Percentiles rank a stretch among this genome's conserved stretches.
Conservation (phyloP, 1,140 invertebrate genomes). For the Aphidius ervi region DNA sequence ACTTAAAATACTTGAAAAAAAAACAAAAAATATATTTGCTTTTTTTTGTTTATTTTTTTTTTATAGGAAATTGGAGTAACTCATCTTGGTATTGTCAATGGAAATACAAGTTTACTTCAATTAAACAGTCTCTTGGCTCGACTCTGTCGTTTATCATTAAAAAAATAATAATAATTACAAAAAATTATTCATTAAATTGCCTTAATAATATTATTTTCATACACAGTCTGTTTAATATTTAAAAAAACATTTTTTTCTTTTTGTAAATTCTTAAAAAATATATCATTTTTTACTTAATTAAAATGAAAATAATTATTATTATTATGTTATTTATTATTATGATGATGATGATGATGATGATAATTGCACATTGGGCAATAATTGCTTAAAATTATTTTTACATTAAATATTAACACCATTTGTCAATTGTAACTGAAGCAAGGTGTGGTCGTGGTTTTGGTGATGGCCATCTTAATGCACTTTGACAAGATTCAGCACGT, state of each 20-base stretch:
- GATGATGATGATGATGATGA: too few relatives aligned
- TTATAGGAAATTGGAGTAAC: slow-evolving; percentile 85
- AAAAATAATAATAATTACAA: slow-evolving; percentile 19
- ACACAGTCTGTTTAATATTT: too few relatives aligned
- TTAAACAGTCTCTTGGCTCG: slow-evolving; percentile 82
- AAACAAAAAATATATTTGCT: neutral
- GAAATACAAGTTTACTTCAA: slow-evolving; percentile 82
- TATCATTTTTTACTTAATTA: too few relatives aligned
- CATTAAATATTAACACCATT: slow-evolving; percentile 42
- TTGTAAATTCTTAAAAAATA: too few relatives aligned
- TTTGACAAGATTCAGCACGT: slow-evolving; percentile 51
- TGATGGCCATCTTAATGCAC: slow-evolving; percentile 48
- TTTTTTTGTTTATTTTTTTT: slow-evolving; percentile 26
- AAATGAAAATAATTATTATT: too few relatives aligned
- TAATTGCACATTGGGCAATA: neutral
- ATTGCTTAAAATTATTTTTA: neutral
- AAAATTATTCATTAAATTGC: neutral
- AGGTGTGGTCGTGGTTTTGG: slow-evolving; percentile 45
- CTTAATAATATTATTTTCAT: too few relatives aligned
- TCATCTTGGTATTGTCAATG: slow-evolving; percentile 88
- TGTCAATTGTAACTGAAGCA: slow-evolving; percentile 41
- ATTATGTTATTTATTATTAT: too few relatives aligned
- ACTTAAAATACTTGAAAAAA: slow-evolving; percentile 25
- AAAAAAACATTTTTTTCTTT: too few relatives aligned
- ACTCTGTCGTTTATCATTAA: slow-evolving; percentile 60